Base-by-base conservation (phyloP, 2,888 invertebrate genomes). In the Metellina segmentata region DNA sequence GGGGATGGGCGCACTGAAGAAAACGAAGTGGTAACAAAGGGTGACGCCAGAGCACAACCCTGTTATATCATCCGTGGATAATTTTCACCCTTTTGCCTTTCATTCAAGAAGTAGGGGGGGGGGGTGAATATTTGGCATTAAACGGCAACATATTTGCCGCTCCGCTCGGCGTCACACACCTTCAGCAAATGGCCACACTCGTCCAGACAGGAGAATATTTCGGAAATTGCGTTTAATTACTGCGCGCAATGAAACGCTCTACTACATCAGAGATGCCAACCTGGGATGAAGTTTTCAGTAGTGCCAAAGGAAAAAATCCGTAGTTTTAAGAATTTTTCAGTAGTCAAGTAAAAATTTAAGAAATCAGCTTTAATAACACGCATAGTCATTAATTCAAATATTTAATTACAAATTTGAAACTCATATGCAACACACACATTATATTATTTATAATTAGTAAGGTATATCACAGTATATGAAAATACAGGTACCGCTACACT, bases 61-160 rank as follows among this genome's bases (percentile, higher is more conserved):
- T 85, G 90, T 75, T 85, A 85, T 77, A 8, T 69, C 90, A 90
- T 81, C 85, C 90, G 90, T 90, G 52, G 81, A 90, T 90, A 85
- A 90, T 90, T 90, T 90, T 90, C 85, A 81, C 90, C 69, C 85
- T 85, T 71, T 82, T 34, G 8, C 16, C 5, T 2, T 8, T 61
- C 20, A 19, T 20, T 52, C 49, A 11, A 52, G 77, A 19, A 77
- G n/a, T 77, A 77, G 71, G 48, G 34, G 71, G 49, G 49, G 71
- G 49, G 69, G 49, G 71, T 49, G 69, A 82, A 82, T 71, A 70
- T 71, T 82, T 52, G 61, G 70, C 51, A 69, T 86, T 86, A 86
- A 86, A 86, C 78, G 77, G 86, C 77, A 86, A 86, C 86, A 75
- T 49, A 86, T 86, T 86, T 78, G 77, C 34, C 77, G 86, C 78